Evolutionary conservation across 37 sponge, comb jelly and placozoan species (phyloP).

Genomic region (Beroe forskalii): DNA sequence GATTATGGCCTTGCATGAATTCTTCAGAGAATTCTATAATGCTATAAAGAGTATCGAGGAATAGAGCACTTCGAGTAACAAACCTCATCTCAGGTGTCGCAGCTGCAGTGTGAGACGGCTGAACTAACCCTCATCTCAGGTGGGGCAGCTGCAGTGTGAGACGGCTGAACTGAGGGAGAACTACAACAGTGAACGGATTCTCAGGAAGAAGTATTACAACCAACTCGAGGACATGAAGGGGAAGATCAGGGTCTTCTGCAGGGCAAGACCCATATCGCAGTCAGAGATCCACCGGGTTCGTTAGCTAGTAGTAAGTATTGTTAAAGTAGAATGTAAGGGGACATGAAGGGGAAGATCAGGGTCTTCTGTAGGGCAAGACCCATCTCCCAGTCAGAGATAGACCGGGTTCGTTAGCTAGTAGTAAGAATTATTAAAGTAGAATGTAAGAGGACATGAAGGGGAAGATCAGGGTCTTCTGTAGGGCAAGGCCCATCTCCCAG

Average conservation of each 20-base stretch:
- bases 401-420: not conserved
- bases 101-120: not conserved
- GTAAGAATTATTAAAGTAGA: slow-evolving; percentile 67
- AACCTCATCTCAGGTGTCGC: not conserved
- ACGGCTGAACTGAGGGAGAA: not conserved
- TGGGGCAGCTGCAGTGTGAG: not conserved
- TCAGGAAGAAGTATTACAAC: slow-evolving; percentile 20
- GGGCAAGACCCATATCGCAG: not conserved
- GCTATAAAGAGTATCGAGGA: too few relatives aligned
- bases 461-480: slow-evolving; percentile 71
- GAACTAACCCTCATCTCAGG: not conserved
- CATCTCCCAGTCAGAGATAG: not conserved
- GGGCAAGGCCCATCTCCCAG: slow-evolving; percentile 67
- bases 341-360: slow-evolving; percentile 23
- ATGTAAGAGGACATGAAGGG: slow-evolving; percentile 69
- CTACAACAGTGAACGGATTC: slow-evolving; percentile 14
- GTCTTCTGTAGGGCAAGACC: slow-evolving; percentile 11
- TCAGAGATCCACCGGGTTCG: not conserved
- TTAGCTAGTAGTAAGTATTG: too few relatives aligned
- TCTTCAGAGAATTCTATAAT: too few relatives aligned
- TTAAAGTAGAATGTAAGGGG: too few relatives aligned
- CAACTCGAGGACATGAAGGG: slow-evolving; percentile 8
- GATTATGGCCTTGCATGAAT: too few relatives aligned
- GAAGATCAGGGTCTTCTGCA: slow-evolving; percentile 12
- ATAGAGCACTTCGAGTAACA: too few relatives aligned